These are phyloP conservation scores for Zelostemma sp. DNA, from an alignment of 1,140 invertebrate genomes.

Conservation along the genomic window DNA sequence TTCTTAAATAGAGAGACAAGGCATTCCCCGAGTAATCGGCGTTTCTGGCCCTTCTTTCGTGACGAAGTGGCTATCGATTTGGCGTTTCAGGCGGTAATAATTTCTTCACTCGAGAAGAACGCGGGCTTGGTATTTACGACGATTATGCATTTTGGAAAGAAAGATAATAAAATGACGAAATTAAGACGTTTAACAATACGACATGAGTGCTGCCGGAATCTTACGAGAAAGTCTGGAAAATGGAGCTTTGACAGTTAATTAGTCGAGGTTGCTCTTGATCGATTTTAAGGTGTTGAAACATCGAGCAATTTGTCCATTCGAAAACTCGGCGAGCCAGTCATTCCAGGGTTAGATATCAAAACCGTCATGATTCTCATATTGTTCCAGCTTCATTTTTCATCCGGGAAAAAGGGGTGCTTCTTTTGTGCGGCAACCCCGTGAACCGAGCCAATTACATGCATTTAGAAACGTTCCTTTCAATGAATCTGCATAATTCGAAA, in stretches of 20 bases:
- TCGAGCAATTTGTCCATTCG: background rate
- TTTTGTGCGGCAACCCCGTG: background rate
- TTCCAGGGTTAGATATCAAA: background rate
- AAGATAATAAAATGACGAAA: too few species aligned
- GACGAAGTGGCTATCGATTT: background rate
- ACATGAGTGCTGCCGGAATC: too few species aligned
- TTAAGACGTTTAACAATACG: too few species aligned
- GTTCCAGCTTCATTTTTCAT: background rate
- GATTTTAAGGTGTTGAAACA: too few species aligned
- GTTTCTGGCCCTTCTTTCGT: background rate
- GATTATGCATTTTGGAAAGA: too few species aligned
- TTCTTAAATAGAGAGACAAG: conserved; percentile 2
- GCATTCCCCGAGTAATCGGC: background rate
- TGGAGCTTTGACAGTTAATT: too few species aligned
- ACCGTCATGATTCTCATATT: background rate
- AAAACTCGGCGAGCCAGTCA: background rate
- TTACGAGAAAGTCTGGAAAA: too few species aligned
- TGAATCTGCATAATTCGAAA: background rate
- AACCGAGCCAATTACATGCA: conserved; percentile 1
- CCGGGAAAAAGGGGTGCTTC: background rate
- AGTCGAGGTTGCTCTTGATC: too few species aligned
- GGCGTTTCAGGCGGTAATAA: background rate
- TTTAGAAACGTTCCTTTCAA: background rate
- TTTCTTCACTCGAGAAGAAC: background rate
- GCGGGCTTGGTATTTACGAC: background rate